Base-by-base conservation (phyloP, 2,888 invertebrate species). In the Rhabditophanes sp. region DNA sequence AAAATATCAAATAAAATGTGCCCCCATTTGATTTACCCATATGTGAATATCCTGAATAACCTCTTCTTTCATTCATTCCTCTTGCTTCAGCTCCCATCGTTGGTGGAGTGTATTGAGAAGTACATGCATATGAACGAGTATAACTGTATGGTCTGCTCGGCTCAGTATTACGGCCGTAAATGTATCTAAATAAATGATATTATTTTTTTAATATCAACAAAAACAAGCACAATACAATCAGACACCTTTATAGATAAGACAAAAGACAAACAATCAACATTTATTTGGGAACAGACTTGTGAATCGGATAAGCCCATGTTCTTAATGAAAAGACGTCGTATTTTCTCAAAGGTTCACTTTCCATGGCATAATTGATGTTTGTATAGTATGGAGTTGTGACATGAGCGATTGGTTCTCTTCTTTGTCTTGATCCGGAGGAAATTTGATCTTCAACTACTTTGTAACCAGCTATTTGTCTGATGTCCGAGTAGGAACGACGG, bases 221-320 rank as follows among this genome's bases (percentile, higher is more conserved):
- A 25, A 15, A 23, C 15, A 18, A 18, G 16, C 18, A 17, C 16
- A 25, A 18, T 17, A 18, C 17, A 9, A 9, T 9, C 9, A 25
- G 5, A 25, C 6, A 6, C 25, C 15, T 15, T 25, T 25, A 15
- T n/a, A n/a, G n/a, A n/a, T n/a, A n/a, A n/a, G n/a, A n/a, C n/a
- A n/a, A n/a, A n/a, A n/a, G n/a, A n/a, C n/a, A n/a, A n/a, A n/a
- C n/a, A n/a, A n/a, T n/a, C n/a, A n/a, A n/a, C n/a, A n/a, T n/a
- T n/a, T n/a, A n/a, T n/a, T n/a, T n/a, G n/a, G 17, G 14, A 24
- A 36, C 46, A 30, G 24, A 59, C 59, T 60, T 60, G 41, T 61
- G 56, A 27, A 60, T 59, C 9, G 60, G 59, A 38, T 61, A 60
- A 18, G 57, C 53, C 61, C 61, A 61, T 5, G 61, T 59, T 21